These are phyloP conservation scores for Leptatherina wallacei DNA, from an alignment of 2,797 vertebrate species.

Conservation along the genomic window DNA sequence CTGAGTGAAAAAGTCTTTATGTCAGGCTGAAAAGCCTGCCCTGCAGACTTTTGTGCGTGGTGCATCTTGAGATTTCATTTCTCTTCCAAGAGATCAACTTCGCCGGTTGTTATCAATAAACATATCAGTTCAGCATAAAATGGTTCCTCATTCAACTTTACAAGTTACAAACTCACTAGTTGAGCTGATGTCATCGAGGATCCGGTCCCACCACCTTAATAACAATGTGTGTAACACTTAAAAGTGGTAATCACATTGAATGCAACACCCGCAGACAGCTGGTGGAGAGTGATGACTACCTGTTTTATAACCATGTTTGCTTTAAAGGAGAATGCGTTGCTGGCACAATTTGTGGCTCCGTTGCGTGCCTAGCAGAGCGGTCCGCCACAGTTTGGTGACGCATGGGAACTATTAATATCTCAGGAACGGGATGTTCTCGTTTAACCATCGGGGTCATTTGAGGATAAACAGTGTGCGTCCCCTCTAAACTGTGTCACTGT, in stretches of 20 bases:
- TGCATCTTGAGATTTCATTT: constrained; percentile 1
- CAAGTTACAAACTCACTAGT: constrained; percentile 4
- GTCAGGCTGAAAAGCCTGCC: constrained; percentile 5
- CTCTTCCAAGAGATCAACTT: background rate
- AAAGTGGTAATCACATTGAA: constrained; percentile 50
- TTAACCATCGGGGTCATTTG: constrained; percentile 80
- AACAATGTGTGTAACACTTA: constrained; percentile 51
- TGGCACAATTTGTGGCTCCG: constrained; percentile 72
- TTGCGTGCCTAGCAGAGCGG: constrained; percentile 83
- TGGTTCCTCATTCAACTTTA: constrained; percentile 1
- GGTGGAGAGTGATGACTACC: constrained; percentile 63
- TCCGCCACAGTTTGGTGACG: constrained; percentile 84
- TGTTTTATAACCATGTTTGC: constrained; percentile 78
- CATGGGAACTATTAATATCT: constrained; percentile 87
- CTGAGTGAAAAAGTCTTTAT: background rate
- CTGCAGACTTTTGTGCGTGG: background rate
- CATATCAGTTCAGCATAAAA: background rate
- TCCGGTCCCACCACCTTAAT: constrained; percentile 43
- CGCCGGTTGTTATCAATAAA: constrained; percentile 1
- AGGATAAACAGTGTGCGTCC: constrained; percentile 77
- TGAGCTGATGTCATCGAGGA: constrained; percentile 25
- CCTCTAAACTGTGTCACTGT: constrained; percentile 31
- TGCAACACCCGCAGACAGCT: constrained; percentile 52
- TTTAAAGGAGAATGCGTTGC: constrained; percentile 63
- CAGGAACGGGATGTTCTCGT: constrained; percentile 85